Evolutionary conservation across 2,113 vertebrate genomes (phyloP).

Genomic region (Hymenochirus boettgeri): DNA sequence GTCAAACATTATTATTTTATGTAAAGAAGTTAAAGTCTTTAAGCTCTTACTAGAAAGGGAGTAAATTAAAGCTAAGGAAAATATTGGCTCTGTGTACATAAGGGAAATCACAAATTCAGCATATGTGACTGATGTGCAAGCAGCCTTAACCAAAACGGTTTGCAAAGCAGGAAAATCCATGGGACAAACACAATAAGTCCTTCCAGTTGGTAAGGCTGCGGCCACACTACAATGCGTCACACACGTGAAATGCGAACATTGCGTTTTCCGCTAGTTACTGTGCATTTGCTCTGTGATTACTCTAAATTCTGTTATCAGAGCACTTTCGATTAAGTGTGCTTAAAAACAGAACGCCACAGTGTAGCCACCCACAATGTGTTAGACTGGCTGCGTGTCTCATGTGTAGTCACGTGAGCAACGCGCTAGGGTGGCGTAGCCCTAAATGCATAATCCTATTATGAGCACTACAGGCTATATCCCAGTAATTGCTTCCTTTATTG

Average conservation of each 20-base stretch:
- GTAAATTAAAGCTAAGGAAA: background rate
- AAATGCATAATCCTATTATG: slow-evolving; percentile 3
- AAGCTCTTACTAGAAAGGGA: background rate
- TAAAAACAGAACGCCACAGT: too few relatives aligned
- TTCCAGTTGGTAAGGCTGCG: background rate
- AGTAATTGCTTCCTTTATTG: slow-evolving; percentile 2
- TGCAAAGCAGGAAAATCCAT: background rate
- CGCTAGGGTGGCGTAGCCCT: too few relatives aligned
- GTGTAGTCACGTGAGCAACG: too few relatives aligned
- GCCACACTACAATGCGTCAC: too few relatives aligned
- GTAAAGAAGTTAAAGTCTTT: background rate
- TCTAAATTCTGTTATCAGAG: too few relatives aligned
- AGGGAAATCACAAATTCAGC: background rate
- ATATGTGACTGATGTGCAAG: background rate
- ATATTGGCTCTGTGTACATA: background rate
- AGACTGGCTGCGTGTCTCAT: too few relatives aligned
- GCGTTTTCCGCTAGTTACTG: too few relatives aligned
- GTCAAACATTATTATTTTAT: too few relatives aligned
- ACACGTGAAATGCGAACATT: too few relatives aligned
- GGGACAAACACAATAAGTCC: background rate
- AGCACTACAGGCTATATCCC: background rate
- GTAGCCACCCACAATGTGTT: too few relatives aligned
- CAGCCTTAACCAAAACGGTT: background rate
- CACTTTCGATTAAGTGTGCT: too few relatives aligned
- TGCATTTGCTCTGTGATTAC: too few relatives aligned